A percentile compares a stretch with the other conserved stretches of the same genome.
phyloP scores from a whole-genome alignment of 1,140 invertebrate genomes.

The Oryctes rhinoceros region DNA sequence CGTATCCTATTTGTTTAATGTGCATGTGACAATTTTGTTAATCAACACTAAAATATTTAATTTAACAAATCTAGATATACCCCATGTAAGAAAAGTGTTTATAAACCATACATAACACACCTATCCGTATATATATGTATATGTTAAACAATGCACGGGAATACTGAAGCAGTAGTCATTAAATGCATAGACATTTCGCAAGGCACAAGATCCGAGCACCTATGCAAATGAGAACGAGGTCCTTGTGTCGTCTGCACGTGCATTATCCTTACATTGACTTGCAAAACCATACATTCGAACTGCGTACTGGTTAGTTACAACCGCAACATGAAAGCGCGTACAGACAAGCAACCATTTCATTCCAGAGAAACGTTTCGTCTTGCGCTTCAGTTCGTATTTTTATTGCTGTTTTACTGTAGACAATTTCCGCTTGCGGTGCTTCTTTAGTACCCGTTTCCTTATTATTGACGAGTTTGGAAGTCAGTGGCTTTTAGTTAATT shows the following conservation, averaged over 20 bases:
- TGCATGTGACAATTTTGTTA: too few species aligned
- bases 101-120: too few species aligned
- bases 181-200: slow-evolving; percentile 14
- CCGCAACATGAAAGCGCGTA: not conserved
- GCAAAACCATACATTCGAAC: slow-evolving; percentile 16
- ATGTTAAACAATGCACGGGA: not conserved
- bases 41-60: too few species aligned
- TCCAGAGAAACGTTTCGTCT: not conserved
- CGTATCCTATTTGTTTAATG: too few species aligned
- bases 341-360: slow-evolving; percentile 10
- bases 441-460: not conserved
- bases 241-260: not conserved
- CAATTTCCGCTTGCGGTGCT: not conserved
- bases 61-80: too few species aligned
- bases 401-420: not conserved
- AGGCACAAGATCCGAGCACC: not conserved
- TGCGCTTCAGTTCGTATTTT: not conserved
- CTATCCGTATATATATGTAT: not conserved
- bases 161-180: slow-evolving; percentile 6
- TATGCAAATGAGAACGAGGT: slow-evolving; percentile 11
- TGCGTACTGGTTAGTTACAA: slow-evolving; percentile 3
- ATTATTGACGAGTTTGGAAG: slow-evolving; percentile 15
- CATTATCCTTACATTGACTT: slow-evolving; percentile 32
- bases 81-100: too few species aligned
- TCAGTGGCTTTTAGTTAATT: slow-evolving; percentile 11